phyloP scores from a whole-genome alignment of 2,797 vertebrate species.

The Notolabrus celidotus region DNA sequence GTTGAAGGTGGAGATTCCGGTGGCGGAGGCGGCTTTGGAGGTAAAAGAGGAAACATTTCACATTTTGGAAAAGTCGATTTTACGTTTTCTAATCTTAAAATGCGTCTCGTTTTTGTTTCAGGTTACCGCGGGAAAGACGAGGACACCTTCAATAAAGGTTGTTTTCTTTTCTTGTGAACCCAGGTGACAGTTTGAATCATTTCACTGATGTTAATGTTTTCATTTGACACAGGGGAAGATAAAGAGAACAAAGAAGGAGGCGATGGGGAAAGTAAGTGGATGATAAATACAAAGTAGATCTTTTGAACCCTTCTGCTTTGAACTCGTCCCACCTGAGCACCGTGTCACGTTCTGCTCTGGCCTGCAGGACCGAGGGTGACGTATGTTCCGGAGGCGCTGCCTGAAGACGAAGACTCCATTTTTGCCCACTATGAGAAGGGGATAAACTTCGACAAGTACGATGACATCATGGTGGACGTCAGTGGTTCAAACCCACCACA shows the following conservation, averaged over 20 bases:
- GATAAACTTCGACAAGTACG: conserved; percentile 96
- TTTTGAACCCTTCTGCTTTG: accelerated
- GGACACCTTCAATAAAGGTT: conserved; percentile 66
- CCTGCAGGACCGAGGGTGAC: conserved; percentile 88
- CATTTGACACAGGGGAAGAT: conserved; percentile 43
- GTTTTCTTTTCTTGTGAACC: neutral
- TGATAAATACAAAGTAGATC: neutral
- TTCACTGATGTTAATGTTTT: neutral
- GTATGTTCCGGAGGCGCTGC: conserved; percentile 91
- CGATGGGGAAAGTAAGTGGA: conserved; percentile 58
- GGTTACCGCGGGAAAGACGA: conserved; percentile 86
- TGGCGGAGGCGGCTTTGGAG: conserved; percentile 67
- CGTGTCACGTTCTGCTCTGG: neutral
- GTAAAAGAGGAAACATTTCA: conserved; percentile 10
- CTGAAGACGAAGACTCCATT: conserved; percentile 89
- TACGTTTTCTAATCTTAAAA: neutral
- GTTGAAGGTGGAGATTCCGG: conserved; percentile 61
- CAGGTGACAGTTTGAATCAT: neutral
- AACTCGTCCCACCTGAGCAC: neutral
- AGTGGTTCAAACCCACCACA: conserved; percentile 88
- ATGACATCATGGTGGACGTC: conserved; percentile 90
- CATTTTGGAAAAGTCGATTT: neutral
- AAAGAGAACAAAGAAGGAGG: conserved; percentile 39
- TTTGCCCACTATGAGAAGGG: conserved; percentile 91
- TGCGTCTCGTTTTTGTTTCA: conserved; percentile 33